Evolutionary conservation across 2,888 invertebrate species (phyloP), one percentile per base, ranked within the genome.

Genomic region (Brachylomia viminalis): DNA sequence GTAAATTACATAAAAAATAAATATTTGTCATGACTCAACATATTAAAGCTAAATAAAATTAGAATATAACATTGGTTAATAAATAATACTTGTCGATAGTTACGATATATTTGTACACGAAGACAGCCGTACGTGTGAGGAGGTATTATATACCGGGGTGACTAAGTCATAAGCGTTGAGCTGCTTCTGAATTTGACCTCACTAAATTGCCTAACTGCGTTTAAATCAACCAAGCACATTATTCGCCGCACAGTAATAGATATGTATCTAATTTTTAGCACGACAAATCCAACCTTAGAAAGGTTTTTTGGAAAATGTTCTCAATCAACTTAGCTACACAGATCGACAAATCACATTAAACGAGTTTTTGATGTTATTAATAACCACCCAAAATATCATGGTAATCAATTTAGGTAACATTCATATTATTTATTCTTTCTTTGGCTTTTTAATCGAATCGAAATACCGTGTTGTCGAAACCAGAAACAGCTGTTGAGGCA

Each of bases 21-120:
- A 94, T 94, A 94, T 94, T 94, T 96, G 95, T 96, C 95, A 95
- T 95, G 95, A 94, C 94, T 93, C 86, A 95, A 95, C 93, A 89
- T 91, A 92, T 90, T 92, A 94, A 88, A 92, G 86, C 92, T 94
- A 94, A 93, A 92, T 92, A 92, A 92, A 91, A 89, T 85, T 88
- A 89, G 84, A 83, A 90, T 88, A 91, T 91, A 91, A 80, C 92
- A 89, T 92, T 90, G 86, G 83, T 87, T 88, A 85, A 84, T 90
- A 92, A 93, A 94, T 95, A 95, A 95, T 95, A 95, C 95, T 95
- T 90, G 90, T 90, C 88, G 91, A 91, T 91, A 91, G 91, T 90
- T 83, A 87, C 75, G 72, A 81, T 87, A 82, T 91, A 90, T 94
- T 95, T 95, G 95, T 95, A 95, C 95, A 95, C 52, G 88, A 87